phyloP scores from a whole-genome alignment of 2,797 vertebrate genomes.

The Sphenopsis melanotis region DNA sequence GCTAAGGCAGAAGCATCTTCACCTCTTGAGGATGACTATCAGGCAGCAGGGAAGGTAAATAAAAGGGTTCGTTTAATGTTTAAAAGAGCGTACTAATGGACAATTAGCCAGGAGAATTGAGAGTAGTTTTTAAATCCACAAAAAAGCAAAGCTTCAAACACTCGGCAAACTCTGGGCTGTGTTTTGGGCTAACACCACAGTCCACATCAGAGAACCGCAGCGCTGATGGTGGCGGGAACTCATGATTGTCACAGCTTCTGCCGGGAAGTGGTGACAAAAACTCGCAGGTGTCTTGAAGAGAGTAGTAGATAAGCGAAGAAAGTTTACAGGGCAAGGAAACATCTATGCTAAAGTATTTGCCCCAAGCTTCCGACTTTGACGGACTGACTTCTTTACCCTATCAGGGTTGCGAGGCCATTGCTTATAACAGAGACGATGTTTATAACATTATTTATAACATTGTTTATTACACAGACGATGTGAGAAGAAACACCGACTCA shows the following conservation, averaged over 20 bases:
- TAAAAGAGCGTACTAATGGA: slow-evolving; percentile 35
- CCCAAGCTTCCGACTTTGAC: not conserved
- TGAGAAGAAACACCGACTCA: not conserved
- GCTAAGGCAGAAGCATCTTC: slow-evolving; percentile 23
- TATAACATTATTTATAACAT: not conserved
- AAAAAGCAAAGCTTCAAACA: not conserved
- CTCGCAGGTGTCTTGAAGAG: not conserved
- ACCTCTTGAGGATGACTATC: not conserved
- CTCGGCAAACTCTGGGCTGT: not conserved
- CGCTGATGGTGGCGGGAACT: not conserved
- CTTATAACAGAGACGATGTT: not conserved
- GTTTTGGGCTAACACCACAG: not conserved
- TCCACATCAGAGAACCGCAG: not conserved
- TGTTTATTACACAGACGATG: not conserved
- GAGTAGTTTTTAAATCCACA: slow-evolving; percentile 27
- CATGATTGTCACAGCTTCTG: not conserved
- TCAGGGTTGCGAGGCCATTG: not conserved
- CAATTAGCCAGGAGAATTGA: slow-evolving; percentile 13
- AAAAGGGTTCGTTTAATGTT: slow-evolving; percentile 47
- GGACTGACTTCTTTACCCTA: fast-evolving
- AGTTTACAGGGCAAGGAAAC: not conserved
- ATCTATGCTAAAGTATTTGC: not conserved
- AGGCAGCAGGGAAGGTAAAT: slow-evolving; percentile 1
- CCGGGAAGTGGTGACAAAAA: not conserved
- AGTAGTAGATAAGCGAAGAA: not conserved